These are phyloP conservation scores for Copidosoma floridanum DNA, from an alignment of 1,140 invertebrate genomes.

Conservation along the genomic window DNA sequence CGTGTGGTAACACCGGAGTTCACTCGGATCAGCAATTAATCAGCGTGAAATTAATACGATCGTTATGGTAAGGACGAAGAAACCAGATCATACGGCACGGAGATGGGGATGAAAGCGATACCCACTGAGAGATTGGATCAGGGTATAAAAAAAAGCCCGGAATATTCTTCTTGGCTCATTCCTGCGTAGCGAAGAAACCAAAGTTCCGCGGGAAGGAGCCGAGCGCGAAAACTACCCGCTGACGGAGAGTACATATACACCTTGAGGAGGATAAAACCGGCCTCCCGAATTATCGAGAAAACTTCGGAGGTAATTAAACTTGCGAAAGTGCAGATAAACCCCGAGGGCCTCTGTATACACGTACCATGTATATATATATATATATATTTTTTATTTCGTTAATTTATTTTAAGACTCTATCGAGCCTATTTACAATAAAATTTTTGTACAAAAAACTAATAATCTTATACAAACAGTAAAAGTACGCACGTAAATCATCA, in stretches of 20 bases:
- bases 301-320: conserved; percentile 51
- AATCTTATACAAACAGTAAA: conserved; percentile 43
- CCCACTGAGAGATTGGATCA: no score
- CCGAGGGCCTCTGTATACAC: no score
- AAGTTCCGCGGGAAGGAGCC: conserved; percentile 33
- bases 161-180: conserved; percentile 11
- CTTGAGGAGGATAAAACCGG: conserved; percentile 38
- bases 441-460: conserved; percentile 49
- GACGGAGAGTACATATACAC: conserved; percentile 33
- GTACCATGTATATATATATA: conserved; percentile 8
- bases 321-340: conserved; percentile 46
- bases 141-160: no score
- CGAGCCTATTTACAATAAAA: conserved; percentile 48
- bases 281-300: conserved; percentile 50
- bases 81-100: no score
- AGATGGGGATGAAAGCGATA: no score
- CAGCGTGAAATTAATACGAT: no score
- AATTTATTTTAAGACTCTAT: conserved; percentile 6
- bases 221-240: conserved; percentile 22
- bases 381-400: no score
- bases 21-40: no score
- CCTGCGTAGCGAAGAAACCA: conserved; percentile 9
- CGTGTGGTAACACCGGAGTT: no score
- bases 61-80: no score
- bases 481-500: conserved; percentile 3